A percentile compares a stretch with the other conserved stretches of the same genome.
These are phyloP conservation scores for Ricordea florida DNA, from an alignment of 92 coral and sea anemone species.

Conservation along the genomic window DNA sequence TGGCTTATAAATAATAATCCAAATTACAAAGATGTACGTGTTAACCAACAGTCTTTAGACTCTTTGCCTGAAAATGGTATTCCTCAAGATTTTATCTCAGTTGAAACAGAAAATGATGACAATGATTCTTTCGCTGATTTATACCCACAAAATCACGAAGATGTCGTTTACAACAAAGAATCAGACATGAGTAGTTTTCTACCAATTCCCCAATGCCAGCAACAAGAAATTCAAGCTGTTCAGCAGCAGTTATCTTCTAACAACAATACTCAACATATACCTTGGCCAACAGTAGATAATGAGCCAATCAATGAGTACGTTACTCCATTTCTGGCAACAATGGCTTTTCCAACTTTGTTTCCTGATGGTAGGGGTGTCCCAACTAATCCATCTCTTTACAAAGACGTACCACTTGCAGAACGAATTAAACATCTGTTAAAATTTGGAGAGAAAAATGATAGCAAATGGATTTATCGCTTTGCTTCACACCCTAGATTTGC, in stretches of 20 bases:
- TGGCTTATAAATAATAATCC: constrained; percentile 59
- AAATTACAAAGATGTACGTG: constrained; percentile 22
- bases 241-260: background rate
- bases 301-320: constrained; percentile 36
- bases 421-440: constrained; percentile 45
- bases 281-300: constrained; percentile 54
- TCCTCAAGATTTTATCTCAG: constrained; percentile 16
- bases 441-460: constrained; percentile 32
- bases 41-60: constrained; percentile 17
- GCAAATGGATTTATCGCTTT: constrained; percentile 33
- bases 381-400: constrained; percentile 23
- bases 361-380: constrained; percentile 25
- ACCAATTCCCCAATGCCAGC: constrained; percentile 14
- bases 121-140: background rate
- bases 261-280: background rate
- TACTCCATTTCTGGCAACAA: constrained; percentile 29
- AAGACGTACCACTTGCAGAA: constrained; percentile 18
- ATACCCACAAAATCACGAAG: constrained; percentile 38
- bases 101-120: constrained; percentile 39
- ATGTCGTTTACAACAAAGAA: constrained; percentile 27
- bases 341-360: constrained; percentile 18
- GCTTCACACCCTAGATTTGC: constrained; percentile 48
- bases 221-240: constrained; percentile 27
- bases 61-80: constrained; percentile 33
- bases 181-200: constrained; percentile 32